phyloP scores from a whole-genome alignment of 2,888 invertebrate species.

The Acronicta leporina region DNA sequence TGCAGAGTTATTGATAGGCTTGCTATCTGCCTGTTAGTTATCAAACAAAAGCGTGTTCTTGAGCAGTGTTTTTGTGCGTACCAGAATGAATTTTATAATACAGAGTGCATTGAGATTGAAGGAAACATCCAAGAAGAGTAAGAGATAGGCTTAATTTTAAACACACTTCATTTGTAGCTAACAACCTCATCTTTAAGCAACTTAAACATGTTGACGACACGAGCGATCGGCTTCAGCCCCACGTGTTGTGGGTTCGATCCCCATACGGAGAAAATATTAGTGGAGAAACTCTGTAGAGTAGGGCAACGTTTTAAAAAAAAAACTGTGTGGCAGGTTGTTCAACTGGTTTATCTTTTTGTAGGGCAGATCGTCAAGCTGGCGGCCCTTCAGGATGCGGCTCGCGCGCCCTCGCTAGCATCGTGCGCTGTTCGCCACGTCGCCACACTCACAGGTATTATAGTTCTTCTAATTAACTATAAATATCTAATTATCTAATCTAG shows the following conservation, averaged over 20 bases:
- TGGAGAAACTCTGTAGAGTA: too few species aligned
- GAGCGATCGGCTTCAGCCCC: too few species aligned
- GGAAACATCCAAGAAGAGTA: background rate
- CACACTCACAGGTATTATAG: slow-evolving; percentile 91
- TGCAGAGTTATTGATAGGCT: slow-evolving; percentile 9
- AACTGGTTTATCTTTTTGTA: slow-evolving; percentile 57
- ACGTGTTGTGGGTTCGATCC: too few species aligned
- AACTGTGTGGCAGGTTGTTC: background rate
- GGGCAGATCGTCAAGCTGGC: slow-evolving; percentile 92
- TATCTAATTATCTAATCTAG: too few species aligned
- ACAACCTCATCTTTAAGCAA: background rate
- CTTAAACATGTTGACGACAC: background rate
- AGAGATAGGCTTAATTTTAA: background rate
- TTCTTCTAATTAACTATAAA: background rate
- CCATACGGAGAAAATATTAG: too few species aligned
- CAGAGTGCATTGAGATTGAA: background rate
- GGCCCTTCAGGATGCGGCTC: slow-evolving; percentile 93
- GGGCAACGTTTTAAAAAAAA: too few species aligned
- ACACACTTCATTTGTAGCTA: background rate
- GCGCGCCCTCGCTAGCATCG: slow-evolving; percentile 91
- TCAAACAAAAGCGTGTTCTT: slow-evolving; percentile 16
- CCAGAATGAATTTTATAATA: background rate
- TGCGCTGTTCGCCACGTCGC: slow-evolving; percentile 90
- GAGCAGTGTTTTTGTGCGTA: background rate
- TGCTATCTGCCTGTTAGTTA: slow-evolving; percentile 15